A percentile compares a stretch with the other conserved stretches of the same genome.
Conservation (phyloP, 1,140 invertebrate genomes). For the Lethocerus indicus region DNA sequence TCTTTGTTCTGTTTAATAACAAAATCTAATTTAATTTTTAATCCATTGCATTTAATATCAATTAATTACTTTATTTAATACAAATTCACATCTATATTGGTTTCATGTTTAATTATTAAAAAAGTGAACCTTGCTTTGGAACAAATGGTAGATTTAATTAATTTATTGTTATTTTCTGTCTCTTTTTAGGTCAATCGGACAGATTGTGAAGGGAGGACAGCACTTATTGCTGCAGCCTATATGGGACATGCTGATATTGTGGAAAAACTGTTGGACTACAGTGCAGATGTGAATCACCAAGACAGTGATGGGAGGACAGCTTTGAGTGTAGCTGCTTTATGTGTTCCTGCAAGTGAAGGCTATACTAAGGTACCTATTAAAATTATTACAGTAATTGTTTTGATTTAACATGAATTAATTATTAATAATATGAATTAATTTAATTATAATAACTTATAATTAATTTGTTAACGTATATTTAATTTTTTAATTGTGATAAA, state of each 20-base stretch:
- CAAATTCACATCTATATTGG: no score
- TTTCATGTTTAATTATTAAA: no score
- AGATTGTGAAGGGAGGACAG: constrained; percentile 73
- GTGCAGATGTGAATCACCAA: constrained; percentile 70
- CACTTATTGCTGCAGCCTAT: constrained; percentile 75
- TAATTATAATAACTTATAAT: background rate
- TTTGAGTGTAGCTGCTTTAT: constrained; percentile 79
- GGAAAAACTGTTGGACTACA: constrained; percentile 61
- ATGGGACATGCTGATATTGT: constrained; percentile 91
- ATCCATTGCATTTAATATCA: no score
- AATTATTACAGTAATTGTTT: constrained; percentile 5
- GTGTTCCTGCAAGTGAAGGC: constrained; percentile 69
- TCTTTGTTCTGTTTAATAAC: no score
- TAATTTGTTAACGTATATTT: background rate
- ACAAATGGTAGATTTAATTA: no score
- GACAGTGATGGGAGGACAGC: constrained; percentile 84
- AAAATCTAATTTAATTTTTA: no score
- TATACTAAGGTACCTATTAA: constrained; percentile 38
- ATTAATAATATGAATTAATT: background rate
- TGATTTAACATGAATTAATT: background rate
- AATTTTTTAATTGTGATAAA: background rate
- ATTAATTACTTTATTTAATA: no score
- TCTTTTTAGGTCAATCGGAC: constrained; percentile 54
- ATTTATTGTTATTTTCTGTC: no score
- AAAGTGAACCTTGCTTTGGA: no score